A percentile compares a stretch with the other conserved stretches of the same genome.
phyloP scores from a whole-genome alignment of 2,888 invertebrate genomes.

The Pterostichus niger region DNA sequence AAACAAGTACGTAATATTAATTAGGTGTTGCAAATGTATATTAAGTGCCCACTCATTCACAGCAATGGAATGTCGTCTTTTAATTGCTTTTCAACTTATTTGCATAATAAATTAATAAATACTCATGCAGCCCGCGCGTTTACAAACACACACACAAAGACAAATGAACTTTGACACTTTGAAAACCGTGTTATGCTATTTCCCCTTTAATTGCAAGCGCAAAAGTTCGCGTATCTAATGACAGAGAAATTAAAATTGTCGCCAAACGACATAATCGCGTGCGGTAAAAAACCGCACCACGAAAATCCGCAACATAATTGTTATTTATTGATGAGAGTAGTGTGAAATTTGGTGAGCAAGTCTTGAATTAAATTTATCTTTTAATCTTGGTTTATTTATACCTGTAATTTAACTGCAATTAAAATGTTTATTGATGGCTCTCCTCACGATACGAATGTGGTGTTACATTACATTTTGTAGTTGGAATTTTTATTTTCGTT shows the following conservation, averaged over 20 bases:
- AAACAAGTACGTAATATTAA: conserved; percentile 55
- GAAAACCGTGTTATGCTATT: background rate
- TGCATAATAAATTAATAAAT: conserved; percentile 62
- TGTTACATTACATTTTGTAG: conserved; percentile 56
- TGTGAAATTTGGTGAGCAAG: conserved; percentile 56
- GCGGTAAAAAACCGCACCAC: conserved; percentile 13
- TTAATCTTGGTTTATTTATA: conserved; percentile 64
- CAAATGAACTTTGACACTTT: conserved; percentile 53
- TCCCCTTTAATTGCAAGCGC: conserved; percentile 13
- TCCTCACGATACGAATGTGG: conserved; percentile 31
- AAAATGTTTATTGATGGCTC: conserved; percentile 62
- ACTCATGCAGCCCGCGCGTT: conserved; percentile 31
- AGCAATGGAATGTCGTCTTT: conserved; percentile 44
- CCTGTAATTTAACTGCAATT: conserved; percentile 62
- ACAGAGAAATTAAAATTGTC: conserved; percentile 45
- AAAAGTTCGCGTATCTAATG: background rate
- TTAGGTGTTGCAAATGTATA: conserved; percentile 56
- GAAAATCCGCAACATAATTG: conserved; percentile 51
- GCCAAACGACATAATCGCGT: conserved; percentile 55
- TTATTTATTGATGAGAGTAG: conserved; percentile 53
- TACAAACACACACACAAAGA: conserved; percentile 17
- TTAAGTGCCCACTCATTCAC: conserved; percentile 55
- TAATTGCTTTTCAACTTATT: conserved; percentile 57
- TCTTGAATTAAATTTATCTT: conserved; percentile 57
- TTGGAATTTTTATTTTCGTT: conserved; percentile 63